phyloP scores from a whole-genome alignment of 2,888 invertebrate species.

The Watsonalla binaria region DNA sequence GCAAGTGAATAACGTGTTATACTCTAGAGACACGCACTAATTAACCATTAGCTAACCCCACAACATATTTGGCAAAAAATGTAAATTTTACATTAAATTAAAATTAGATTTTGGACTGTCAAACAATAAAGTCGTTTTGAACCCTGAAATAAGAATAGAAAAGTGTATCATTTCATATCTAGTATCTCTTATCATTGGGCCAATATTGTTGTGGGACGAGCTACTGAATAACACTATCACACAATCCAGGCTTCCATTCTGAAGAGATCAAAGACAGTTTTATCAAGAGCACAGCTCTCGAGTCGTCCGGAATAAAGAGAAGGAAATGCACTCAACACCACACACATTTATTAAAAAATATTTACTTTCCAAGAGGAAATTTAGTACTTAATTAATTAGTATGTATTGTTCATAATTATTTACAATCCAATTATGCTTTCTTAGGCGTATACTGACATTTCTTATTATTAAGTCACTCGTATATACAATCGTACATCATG shows the following conservation, averaged over 20 bases:
- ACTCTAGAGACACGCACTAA: conserved; percentile 10
- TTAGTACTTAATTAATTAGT: conserved; percentile 3
- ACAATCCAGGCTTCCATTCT: conserved; percentile 22
- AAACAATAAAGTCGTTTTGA: too few relatives aligned
- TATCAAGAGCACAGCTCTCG: conserved; percentile 38
- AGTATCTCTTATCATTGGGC: too few relatives aligned
- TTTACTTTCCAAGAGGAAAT: conserved; percentile 1
- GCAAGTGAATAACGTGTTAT: conserved; percentile 45
- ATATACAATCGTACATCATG: conserved; percentile 20
- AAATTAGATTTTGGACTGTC: too few relatives aligned
- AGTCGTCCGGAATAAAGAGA: conserved; percentile 6
- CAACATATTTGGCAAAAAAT: too few relatives aligned
- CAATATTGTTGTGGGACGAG: too few relatives aligned
- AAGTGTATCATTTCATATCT: too few relatives aligned
- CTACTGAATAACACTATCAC: conserved; percentile 18
- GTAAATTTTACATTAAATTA: too few relatives aligned
- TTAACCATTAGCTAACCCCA: too few relatives aligned
- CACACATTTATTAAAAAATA: conserved; percentile 3
- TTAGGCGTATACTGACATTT: conserved; percentile 57
- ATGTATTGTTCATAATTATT: conserved; percentile 23
- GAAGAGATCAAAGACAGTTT: conserved; percentile 28
- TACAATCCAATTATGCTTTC: conserved; percentile 39
- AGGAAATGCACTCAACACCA: conserved; percentile 7
- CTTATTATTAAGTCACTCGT: conserved; percentile 22
- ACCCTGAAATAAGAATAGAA: too few relatives aligned